Evolutionary conservation across 2,797 vertebrate genomes (phyloP).

Genomic region (Lepilemur ruficaudatus): DNA sequence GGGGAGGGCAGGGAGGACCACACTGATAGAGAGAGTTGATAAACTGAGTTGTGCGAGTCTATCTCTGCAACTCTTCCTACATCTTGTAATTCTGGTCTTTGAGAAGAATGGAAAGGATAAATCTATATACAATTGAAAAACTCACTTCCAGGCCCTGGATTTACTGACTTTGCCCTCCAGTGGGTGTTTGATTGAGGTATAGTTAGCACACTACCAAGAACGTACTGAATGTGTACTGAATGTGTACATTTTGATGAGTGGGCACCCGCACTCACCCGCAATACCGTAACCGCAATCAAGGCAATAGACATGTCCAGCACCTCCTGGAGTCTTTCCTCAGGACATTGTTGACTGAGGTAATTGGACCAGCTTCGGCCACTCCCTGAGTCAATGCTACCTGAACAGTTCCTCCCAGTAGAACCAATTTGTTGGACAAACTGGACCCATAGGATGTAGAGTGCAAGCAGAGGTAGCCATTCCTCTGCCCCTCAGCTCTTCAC

Average conservation of each 20-base stretch:
- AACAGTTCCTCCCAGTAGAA: neutral
- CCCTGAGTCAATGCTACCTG: neutral
- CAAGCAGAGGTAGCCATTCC: neutral
- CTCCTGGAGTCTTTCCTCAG: neutral
- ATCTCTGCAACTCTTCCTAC: neutral
- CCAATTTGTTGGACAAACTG: neutral
- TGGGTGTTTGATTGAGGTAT: neutral
- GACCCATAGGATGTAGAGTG: fast-evolving
- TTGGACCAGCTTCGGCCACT: neutral
- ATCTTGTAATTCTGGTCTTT: neutral
- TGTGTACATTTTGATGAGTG: neutral
- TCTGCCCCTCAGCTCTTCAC: neutral
- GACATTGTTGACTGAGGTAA: neutral
- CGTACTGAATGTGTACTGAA: neutral
- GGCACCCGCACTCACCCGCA: neutral
- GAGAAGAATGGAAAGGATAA: neutral
- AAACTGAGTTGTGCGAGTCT: neutral
- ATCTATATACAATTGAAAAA: neutral
- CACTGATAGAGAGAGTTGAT: neutral
- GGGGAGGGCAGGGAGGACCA: neutral
- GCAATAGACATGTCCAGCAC: no score
- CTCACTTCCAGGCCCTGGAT: neutral
- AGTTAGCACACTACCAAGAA: neutral
- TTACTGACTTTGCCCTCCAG: neutral
- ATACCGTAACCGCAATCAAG: neutral